phyloP scores from a whole-genome alignment of 2,888 invertebrate genomes.

The Calameuta pallipes region DNA sequence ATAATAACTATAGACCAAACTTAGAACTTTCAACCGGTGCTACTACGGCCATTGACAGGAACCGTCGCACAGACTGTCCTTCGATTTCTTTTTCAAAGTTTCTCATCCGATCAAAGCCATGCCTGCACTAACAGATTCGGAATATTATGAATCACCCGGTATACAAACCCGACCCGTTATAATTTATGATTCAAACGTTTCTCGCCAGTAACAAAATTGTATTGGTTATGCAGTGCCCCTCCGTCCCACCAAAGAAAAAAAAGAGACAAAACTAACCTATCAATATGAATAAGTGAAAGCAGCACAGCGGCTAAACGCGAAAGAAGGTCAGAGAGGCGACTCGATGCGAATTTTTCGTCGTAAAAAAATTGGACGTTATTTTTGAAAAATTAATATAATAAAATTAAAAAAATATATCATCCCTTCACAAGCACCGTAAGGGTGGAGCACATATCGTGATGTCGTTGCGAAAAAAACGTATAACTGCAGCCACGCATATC shows the following conservation, averaged over 20 bases:
- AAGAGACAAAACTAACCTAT: background rate
- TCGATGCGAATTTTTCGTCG: background rate
- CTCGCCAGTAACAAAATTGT: background rate
- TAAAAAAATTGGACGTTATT: background rate
- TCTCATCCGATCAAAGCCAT: background rate
- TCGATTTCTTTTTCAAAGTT: background rate
- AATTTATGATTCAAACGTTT: background rate
- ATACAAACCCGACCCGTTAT: background rate
- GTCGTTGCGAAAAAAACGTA: background rate
- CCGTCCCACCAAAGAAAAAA: background rate
- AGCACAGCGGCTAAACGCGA: background rate
- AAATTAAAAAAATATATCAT: background rate
- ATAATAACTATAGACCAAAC: background rate
- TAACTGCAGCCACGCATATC: background rate
- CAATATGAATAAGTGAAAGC: background rate
- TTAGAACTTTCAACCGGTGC: background rate
- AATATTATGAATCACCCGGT: background rate
- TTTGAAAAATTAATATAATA: background rate
- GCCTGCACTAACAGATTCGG: background rate
- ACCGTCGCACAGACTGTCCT: background rate
- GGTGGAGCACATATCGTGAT: too few species aligned
- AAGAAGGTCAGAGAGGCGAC: background rate
- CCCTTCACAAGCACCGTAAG: too few species aligned
- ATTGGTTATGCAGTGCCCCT: background rate
- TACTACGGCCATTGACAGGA: background rate